These are phyloP conservation scores for Nematostella vectensis DNA, from an alignment of 92 coral and sea anemone genomes.

Conservation along the genomic window DNA sequence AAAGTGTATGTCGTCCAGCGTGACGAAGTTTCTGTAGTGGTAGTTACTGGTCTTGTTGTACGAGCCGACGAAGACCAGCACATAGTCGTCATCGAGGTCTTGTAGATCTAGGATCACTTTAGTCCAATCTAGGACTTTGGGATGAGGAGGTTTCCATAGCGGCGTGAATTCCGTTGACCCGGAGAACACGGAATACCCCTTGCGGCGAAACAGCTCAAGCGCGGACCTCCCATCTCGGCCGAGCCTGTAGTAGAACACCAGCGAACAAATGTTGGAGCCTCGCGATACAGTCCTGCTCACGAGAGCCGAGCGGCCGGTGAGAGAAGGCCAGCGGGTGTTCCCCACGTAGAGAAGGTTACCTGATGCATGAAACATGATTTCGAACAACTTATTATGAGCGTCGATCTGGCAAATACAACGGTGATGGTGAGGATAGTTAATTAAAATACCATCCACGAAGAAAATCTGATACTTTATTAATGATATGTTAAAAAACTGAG, in stretches of 20 bases:
- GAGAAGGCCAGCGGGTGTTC: constrained; percentile 14
- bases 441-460: too few relatives aligned
- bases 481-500: too few relatives aligned
- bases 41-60: constrained; percentile 14
- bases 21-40: constrained; percentile 19
- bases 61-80: constrained; percentile 29
- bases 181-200: neutral
- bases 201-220: constrained; percentile 6
- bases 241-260: constrained; percentile 24
- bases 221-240: constrained; percentile 11
- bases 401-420: too few relatives aligned
- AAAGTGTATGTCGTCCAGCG: constrained; percentile 33
- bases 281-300: constrained; percentile 10
- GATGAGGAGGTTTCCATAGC: constrained; percentile 19
- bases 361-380: neutral
- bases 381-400: too few relatives aligned
- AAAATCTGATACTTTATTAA: too few relatives aligned
- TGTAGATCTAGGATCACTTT: constrained; percentile 30
- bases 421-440: too few relatives aligned
- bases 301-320: constrained; percentile 20
- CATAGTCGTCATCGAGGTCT: constrained; percentile 10
- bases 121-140: constrained; percentile 25
- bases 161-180: neutral
- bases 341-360: constrained; percentile 32
- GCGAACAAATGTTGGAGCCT: neutral